Evolutionary conservation across 2,888 invertebrate species (phyloP).

Genomic region (Merodon equestris): DNA sequence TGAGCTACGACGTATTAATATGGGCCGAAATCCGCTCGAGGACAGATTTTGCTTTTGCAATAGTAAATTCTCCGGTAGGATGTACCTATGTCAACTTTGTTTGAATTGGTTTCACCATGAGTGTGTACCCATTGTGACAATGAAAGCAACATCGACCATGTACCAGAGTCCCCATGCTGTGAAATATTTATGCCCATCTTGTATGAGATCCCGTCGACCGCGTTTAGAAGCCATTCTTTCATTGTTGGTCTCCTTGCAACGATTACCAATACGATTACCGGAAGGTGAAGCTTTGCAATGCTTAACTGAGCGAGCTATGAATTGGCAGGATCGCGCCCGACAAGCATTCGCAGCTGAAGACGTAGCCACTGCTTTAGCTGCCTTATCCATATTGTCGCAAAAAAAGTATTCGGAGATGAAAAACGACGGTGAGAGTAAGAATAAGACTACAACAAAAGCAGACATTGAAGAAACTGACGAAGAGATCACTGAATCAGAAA

Average conservation of each 20-base stretch:
- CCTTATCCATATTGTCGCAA: constrained; percentile 70
- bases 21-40: constrained; percentile 79
- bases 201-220: constrained; percentile 92
- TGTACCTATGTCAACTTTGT: constrained; percentile 97
- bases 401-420: constrained; percentile 13
- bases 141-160: constrained; percentile 37
- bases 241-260: constrained; percentile 88
- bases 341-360: constrained; percentile 85
- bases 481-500: constrained; percentile 48
- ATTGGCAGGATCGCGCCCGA: constrained; percentile 94
- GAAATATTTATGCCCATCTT: constrained; percentile 93
- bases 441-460: background rate
- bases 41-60: constrained; percentile 89
- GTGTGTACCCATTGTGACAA: constrained; percentile 74
- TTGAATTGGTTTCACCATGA: constrained; percentile 94
- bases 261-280: constrained; percentile 87
- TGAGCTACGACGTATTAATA: constrained; percentile 82
- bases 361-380: constrained; percentile 83
- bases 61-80: constrained; percentile 84
- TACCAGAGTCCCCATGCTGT: constrained; percentile 21
- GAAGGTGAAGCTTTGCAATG: constrained; percentile 96
- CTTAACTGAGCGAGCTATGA: constrained; percentile 95
- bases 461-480: constrained; percentile 38
- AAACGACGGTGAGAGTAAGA: background rate
- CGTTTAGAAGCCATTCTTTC: constrained; percentile 89